Conservation (phyloP, 2,113 vertebrate genomes). For the Phyllopteryx taeniolatus region DNA sequence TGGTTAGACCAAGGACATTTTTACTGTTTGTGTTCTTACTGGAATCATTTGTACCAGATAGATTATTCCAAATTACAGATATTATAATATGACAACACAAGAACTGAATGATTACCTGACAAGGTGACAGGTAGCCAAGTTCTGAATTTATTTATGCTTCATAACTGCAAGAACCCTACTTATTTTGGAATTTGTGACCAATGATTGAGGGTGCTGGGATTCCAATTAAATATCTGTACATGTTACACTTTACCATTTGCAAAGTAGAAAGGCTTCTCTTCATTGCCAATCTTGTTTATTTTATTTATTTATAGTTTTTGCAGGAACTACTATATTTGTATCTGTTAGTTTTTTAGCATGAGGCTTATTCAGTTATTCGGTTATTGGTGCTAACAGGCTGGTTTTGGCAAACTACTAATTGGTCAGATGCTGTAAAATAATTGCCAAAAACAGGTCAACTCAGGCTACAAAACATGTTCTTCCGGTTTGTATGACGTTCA, state of each 20-base stretch:
- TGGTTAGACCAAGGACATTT: too few relatives aligned
- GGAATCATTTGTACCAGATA: too few relatives aligned
- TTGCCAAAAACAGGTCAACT: background rate
- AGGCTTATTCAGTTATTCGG: background rate
- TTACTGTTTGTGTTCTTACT: too few relatives aligned
- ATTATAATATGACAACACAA: background rate
- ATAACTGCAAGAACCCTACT: background rate
- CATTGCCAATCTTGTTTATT: background rate
- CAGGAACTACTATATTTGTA: background rate
- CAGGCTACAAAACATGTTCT: background rate
- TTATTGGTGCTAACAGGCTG: background rate
- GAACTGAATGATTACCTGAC: background rate
- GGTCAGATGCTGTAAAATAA: conserved; percentile 12
- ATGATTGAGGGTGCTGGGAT: too few relatives aligned
- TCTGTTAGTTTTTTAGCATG: background rate
- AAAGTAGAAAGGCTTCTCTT: background rate
- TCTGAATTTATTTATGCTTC: background rate
- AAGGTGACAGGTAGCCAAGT: background rate
- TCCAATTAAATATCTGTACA: background rate
- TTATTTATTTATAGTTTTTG: background rate
- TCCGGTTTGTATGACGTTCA: background rate
- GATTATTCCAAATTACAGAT: background rate
- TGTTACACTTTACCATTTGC: background rate
- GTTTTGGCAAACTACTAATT: background rate
- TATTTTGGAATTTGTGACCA: background rate